Evolutionary conservation across 2,113 vertebrate species (phyloP), one percentile per base, ranked within the genome.

Genomic region (Sturnus vulgaris): DNA sequence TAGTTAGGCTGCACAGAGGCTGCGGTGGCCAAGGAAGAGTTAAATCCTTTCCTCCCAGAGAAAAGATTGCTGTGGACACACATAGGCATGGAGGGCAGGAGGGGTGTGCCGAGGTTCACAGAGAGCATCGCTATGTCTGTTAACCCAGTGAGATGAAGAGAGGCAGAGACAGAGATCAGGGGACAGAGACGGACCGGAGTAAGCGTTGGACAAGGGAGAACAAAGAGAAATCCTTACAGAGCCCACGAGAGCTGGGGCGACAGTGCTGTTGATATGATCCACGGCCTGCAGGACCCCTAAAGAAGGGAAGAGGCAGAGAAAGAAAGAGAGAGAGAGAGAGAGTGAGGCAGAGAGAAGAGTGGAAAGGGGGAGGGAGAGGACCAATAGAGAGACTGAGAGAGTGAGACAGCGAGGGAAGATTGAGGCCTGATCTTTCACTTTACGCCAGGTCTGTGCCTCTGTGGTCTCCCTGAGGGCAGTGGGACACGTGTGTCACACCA

Each of bases 211-310:
- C 50, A 88, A 82, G 73, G 91, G 89, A 91, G 79, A 96, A 92
- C 82, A 96, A 95, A 96, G 87, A 95, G 83, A 71, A 24, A 88
- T 97, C 98, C 99, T 99, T 97, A 99, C 99, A 86, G 99, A 98
- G 95, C 98, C 96, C 84, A 99, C 90, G 88, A 99, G 98, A 92
- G 98, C 98, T 3, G 99, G 99, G 59, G 98, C 98, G 19, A 99
- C 98, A 93, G 98, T 98, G 96, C 98, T 98, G 94, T 99, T 99
- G 97, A 99, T 99, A 97, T 99, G 99, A 92, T 98, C 97, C 82
- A 99, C 98, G 47, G 99, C 99, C 96, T 99, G 99, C 86, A 98
- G 98, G 79, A 99, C 99, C 97, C 99, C 99, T 99, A 94, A 71
- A 94, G 84, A 83, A 93, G 81, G 63, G 80, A 95, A 92, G 55